Base-by-base conservation (phyloP, 2,888 invertebrate species). In the Drosophila greeni region DNA sequence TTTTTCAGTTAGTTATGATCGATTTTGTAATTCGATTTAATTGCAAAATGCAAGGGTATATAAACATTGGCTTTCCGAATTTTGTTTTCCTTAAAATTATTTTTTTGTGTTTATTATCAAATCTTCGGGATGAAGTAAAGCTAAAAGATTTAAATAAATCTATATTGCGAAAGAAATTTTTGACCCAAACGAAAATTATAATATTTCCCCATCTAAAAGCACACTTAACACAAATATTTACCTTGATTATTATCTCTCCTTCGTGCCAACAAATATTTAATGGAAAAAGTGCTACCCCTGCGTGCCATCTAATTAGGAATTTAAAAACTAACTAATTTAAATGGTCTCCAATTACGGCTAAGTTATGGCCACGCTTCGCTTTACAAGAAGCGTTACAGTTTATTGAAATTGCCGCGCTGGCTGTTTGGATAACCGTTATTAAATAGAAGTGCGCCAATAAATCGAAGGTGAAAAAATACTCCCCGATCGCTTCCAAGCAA, bases 381-480 rank as follows among this genome's bases (percentile, higher is more conserved):
- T 37, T 29, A 24, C 43, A 24, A 43, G 33, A 62, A 43, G 51
- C 18, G 40, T 24, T 34, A 43, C 2, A 36, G 20, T 37, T 24
- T 36, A 51, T 42, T 26, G 34, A 36, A 43, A 20, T 23, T 24
- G 16, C 31, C 31, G 14, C 33, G 55, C 18, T 23, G 26, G 16
- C 16, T 40, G 31, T 18, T 57, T 20, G 29, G 20, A n/a, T 14
- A 26, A 23, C 55, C 31, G 18, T 62, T 62, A 51, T 43, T 51
- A 20, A 26, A 29, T 29, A 45, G 45, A 37, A 33, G 48, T 53
- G 40, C 52, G 16, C 69, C 24, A 36, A 45, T 37, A 36, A 59
- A 68, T 36, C 59, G 43, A 68, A 67, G 66, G 66, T 60, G 59
- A 67, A 59, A 45, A 65, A 49, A 36, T n/a, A 33, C 42, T 65